Evolutionary conservation across 1,140 invertebrate genomes (phyloP).

Genomic region (Ceratitis capitata): DNA sequence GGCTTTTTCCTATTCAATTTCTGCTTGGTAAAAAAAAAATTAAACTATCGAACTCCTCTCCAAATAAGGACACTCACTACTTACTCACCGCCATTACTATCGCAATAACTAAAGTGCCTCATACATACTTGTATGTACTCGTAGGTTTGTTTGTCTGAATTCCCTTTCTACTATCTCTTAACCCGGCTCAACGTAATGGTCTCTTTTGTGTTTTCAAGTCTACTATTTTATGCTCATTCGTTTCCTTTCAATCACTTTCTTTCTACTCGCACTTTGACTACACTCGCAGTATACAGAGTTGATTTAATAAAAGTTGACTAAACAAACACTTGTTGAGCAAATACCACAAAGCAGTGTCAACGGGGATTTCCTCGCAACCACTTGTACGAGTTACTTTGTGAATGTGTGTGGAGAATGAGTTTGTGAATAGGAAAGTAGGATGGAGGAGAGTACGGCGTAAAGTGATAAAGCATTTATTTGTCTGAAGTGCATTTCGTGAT

Average conservation of each 20-base stretch:
- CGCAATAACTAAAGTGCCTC: not conserved
- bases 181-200: not conserved
- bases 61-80: not conserved
- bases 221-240: constrained; percentile 10
- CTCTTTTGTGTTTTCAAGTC: constrained; percentile 16
- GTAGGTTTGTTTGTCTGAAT: not conserved
- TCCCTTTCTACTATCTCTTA: not conserved
- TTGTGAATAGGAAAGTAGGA: not conserved
- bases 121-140: not conserved
- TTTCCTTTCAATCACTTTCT: constrained; percentile 35
- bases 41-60: not conserved
- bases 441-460: not conserved
- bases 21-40: too few relatives aligned
- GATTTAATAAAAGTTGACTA: constrained; percentile 38
- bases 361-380: constrained; percentile 1
- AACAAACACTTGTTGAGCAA: constrained; percentile 40
- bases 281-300: not conserved
- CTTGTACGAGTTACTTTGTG: not conserved
- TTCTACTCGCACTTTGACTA: constrained; percentile 10
- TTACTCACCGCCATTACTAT: not conserved
- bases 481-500: not conserved
- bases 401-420: not conserved
- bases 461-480: constrained; percentile 31
- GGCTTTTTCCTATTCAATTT: too few relatives aligned
- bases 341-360: constrained; percentile 36